These are phyloP conservation scores for Procambarus clarkii DNA, from an alignment of 1,140 invertebrate species.

Conservation along the genomic window DNA sequence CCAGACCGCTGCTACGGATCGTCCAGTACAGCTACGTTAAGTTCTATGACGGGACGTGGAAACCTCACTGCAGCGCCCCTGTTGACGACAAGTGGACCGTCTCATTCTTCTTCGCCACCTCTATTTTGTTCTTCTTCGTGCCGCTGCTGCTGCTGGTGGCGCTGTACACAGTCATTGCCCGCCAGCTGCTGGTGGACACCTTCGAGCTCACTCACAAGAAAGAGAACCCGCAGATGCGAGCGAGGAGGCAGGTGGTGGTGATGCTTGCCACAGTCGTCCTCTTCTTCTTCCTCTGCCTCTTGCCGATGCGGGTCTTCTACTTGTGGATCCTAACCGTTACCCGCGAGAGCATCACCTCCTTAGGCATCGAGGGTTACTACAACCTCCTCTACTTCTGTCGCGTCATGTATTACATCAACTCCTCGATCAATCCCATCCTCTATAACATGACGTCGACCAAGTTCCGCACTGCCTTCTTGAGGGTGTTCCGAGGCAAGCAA, in stretches of 20 bases:
- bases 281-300: constrained; percentile 92
- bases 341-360: constrained; percentile 80
- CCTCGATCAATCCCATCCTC: constrained; percentile 91
- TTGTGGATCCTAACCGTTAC: constrained; percentile 88
- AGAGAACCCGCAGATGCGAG: constrained; percentile 72
- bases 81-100: constrained; percentile 84
- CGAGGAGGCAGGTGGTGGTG: constrained; percentile 81
- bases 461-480: constrained; percentile 86
- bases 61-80: constrained; percentile 85
- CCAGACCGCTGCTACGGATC: constrained; percentile 84
- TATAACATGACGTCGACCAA: constrained; percentile 95
- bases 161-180: constrained; percentile 89
- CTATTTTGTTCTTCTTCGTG: constrained; percentile 88
- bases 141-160: constrained; percentile 87
- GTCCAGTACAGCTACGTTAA: constrained; percentile 79
- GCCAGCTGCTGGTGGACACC: constrained; percentile 82
- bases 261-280: constrained; percentile 93
- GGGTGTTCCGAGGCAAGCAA: constrained; percentile 27
- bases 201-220: constrained; percentile 54
- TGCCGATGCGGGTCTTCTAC: constrained; percentile 90
- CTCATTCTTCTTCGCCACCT: constrained; percentile 84
- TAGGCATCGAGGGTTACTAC: constrained; percentile 89
- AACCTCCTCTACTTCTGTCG: constrained; percentile 90
- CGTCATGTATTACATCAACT: constrained; percentile 92
- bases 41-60: constrained; percentile 83